A percentile compares a stretch with the other conserved stretches of the same genome.
phyloP scores from a whole-genome alignment of 2,888 invertebrate genomes.

The Trichopria drosophilae region DNA sequence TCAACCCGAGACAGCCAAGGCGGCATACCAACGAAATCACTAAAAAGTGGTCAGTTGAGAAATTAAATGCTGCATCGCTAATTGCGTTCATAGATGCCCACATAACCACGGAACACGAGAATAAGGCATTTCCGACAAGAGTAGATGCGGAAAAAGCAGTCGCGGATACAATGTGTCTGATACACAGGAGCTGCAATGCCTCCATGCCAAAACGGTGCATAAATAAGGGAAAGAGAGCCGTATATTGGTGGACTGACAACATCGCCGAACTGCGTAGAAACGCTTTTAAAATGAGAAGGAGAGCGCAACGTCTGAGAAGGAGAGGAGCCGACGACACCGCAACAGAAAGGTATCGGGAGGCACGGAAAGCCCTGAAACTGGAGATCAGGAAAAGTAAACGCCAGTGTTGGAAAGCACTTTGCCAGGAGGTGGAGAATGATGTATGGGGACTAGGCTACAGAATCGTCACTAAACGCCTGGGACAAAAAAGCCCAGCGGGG shows the following conservation, averaged over 20 bases:
- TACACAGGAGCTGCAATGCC: not conserved
- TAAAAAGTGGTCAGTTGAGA: no score
- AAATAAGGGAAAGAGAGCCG: not conserved
- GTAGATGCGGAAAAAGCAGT: not conserved
- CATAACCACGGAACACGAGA: no score
- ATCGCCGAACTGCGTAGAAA: not conserved
- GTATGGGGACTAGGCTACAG: not conserved
- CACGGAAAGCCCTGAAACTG: not conserved
- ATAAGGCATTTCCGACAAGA: no score
- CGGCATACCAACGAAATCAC: no score
- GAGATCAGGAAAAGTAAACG: conserved; percentile 3
- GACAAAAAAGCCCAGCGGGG: not conserved
- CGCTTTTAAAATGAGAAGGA: not conserved
- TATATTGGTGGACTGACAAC: not conserved
- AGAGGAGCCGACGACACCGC: no score
- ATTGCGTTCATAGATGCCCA: no score
- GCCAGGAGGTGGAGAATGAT: not conserved
- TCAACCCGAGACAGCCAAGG: no score
- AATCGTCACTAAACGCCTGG: conserved; percentile 2
- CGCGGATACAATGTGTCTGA: not conserved
- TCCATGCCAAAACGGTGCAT: not conserved
- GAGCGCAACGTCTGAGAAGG: not conserved
- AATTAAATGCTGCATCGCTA: no score
- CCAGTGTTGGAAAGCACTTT: conserved; percentile 1
- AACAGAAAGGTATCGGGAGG: no score